Base-by-base conservation (phyloP, 2,113 vertebrate genomes). In the Brachionichthys hirsutus region DNA sequence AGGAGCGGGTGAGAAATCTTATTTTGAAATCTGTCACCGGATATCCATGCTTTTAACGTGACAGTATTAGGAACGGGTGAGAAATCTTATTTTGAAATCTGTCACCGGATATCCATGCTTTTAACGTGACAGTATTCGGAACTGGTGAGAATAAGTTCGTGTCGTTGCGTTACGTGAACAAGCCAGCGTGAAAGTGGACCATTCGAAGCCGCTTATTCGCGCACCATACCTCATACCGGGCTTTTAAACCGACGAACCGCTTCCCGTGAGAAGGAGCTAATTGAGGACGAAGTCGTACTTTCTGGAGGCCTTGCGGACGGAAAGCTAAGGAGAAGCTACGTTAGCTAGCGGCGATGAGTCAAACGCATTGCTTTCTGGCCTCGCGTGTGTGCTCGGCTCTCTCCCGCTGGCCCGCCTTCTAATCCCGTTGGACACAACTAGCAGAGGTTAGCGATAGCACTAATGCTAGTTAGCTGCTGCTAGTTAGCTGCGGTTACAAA, bases 291-390 rank as follows among this genome's bases (percentile, higher is more conserved):
- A n/a, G 55, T 46, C 3, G n/a, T 51, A 80, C 73, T 78, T 77
- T 77, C 42, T 3, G 40, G 24, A 67, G 75, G 58, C 48, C 61
- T n/a, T 55, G 15, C 19, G 59, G 11, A 41, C 6, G n/a, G 13
- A 30, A 76, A 8, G 81, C 84, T 81, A 75, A 59, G 68, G 51
- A 46, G 6, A 66, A 46, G 61, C 9, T 7, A 9, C 6, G 36
- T 38, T 65, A 73, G 70, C 74, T 53, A 57, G 79, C 81, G 87
- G 81, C 75, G 72, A 62, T 77, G 86, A 70, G 59, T 63, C 66
- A 61, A 74, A 44, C 59, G 13, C 16, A 47, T 22, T 42, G 47
- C 69, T 73, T 61, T 65, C 0, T 54, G 73, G 76, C 68, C 53
- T 84, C 78, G 75, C 35, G 55, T 73, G 53, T 73, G 54, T 11